phyloP scores from a whole-genome alignment of 2,113 vertebrate genomes.

The Corythaixoides concolor region DNA sequence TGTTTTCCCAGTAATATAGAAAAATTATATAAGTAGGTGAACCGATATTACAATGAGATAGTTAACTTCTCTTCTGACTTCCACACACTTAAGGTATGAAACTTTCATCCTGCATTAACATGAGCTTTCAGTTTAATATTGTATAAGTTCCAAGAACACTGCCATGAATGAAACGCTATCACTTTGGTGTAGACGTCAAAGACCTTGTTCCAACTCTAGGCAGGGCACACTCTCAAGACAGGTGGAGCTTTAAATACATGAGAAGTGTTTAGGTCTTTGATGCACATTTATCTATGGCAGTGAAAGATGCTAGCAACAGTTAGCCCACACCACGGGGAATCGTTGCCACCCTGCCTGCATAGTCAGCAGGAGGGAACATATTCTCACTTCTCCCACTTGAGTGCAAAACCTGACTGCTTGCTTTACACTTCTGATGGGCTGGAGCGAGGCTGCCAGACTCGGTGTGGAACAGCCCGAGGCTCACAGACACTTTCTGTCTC shows the following conservation, averaged over 20 bases:
- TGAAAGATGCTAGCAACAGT: background rate
- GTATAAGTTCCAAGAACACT: background rate
- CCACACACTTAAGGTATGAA: background rate
- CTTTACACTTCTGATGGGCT: background rate
- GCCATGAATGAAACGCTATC: fast-evolving
- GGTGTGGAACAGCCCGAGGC: background rate
- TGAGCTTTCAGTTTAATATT: background rate
- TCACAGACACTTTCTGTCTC: background rate
- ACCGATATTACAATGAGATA: background rate
- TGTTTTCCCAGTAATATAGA: background rate
- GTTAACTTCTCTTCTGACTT: background rate
- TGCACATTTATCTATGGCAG: background rate
- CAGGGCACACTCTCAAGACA: background rate
- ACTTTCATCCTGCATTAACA: background rate
- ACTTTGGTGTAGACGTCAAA: background rate
- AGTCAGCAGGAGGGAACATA: background rate
- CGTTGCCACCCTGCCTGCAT: background rate
- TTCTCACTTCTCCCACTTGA: background rate
- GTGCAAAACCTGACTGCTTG: background rate
- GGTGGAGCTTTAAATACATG: background rate
- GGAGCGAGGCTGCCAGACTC: background rate
- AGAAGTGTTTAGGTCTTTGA: background rate
- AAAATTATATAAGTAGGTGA: background rate
- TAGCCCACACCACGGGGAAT: background rate
- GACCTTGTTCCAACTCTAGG: background rate